Evolutionary conservation across 2,888 invertebrate species (phyloP), one percentile per base, ranked within the genome.

Genomic region (Drosophila macrospina): DNA sequence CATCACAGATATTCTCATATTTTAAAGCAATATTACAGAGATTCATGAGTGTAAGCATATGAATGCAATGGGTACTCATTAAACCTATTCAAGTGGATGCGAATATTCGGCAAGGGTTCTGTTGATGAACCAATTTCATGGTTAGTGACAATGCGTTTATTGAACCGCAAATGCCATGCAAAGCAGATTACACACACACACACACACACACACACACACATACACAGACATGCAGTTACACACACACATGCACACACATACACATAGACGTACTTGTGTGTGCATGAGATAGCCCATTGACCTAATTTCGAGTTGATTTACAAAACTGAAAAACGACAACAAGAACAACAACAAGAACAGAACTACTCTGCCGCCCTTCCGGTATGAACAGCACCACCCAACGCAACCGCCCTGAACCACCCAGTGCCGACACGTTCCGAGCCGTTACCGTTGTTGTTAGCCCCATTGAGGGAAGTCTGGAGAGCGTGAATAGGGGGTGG

Each of bases 241-340:
- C 48, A 48, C 10, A 24, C 4, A 5, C 26, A 26, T 10, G 32
- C 30, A 34, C 10, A 34, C n/a, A 26, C 30, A 50, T 39, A 44
- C 41, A 60, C 50, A n/a, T 24, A 62, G 47, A 65, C 66, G 67
- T 61, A 63, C 13, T 36, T 39, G 55, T 57, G 60, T 68, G 44
- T 65, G 61, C 59, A 56, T 72, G 71, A 78, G 86, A 89, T 80
- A 89, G 84, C 86, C 90, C 88, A 88, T 88, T 90, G 90, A 90
- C 90, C 90, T 66, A 90, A 88, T 90, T 91, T 89, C 76, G 44
- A 77, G 80, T 82, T 84, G 84, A 86, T 86, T 88, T 86, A 80
- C 75, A 78, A 75, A 77, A 86, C 64, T 69, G 62, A 51, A 65
- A 71, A 71, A 52, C 32, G 51, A 39, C 56, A 64, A 54, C 44